These are phyloP conservation scores for Liolophura sinensis DNA, from an alignment of 1,140 invertebrate species.

Conservation along the genomic window DNA sequence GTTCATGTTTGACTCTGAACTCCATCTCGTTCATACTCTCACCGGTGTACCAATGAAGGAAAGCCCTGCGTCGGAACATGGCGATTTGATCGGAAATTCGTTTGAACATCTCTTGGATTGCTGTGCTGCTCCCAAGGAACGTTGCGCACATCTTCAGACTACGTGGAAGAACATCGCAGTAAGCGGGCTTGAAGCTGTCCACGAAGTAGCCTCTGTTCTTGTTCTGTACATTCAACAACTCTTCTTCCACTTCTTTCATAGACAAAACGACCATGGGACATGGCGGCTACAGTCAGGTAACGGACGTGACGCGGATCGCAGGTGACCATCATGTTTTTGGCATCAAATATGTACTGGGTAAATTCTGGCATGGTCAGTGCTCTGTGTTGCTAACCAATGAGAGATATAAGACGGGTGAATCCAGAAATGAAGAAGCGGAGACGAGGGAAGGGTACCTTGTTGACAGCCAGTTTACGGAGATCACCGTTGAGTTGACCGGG, in stretches of 20 bases:
- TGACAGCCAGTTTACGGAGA: conserved; percentile 79
- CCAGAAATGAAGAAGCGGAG: conserved; percentile 81
- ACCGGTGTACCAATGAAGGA: conserved; percentile 80
- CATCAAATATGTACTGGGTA: conserved; percentile 71
- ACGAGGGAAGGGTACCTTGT: conserved; percentile 71
- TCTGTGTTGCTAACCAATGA: conserved; percentile 59
- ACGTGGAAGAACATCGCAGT: conserved; percentile 88
- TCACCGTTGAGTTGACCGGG: conserved; percentile 84
- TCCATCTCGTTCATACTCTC: conserved; percentile 86
- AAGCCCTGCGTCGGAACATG: conserved; percentile 78
- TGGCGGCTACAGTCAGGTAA: conserved; percentile 77
- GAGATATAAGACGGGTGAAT: conserved; percentile 69
- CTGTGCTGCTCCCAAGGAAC: conserved; percentile 71
- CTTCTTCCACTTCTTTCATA: conserved; percentile 56
- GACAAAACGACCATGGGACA: conserved; percentile 78
- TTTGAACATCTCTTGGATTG: conserved; percentile 80
- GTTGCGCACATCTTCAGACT: conserved; percentile 90
- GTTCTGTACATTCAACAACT: conserved; percentile 43
- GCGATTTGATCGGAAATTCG: conserved; percentile 69
- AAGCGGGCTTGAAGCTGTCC: conserved; percentile 85
- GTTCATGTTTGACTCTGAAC: conserved; percentile 81
- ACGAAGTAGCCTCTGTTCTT: conserved; percentile 75
- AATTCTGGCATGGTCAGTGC: conserved; percentile 62
- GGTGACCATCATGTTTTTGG: conserved; percentile 75
- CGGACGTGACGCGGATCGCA: conserved; percentile 70